Evolutionary conservation across 2,888 invertebrate genomes (phyloP).

Genomic region (Chalcis sispes): DNA sequence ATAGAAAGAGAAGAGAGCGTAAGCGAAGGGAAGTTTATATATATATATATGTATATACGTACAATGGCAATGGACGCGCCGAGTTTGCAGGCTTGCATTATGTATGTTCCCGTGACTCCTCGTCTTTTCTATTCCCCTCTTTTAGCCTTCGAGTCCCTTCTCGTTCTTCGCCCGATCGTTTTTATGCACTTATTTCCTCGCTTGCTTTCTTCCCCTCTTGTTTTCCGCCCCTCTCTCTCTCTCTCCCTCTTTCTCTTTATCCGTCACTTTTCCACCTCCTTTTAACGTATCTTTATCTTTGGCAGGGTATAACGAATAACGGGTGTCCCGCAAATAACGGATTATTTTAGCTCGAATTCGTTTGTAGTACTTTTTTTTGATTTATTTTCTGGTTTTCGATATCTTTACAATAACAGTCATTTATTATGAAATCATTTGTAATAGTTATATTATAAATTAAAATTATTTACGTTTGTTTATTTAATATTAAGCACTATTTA

Average conservation of each 20-base stretch:
- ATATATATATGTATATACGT: neutral
- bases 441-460: too few species aligned
- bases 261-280: slow-evolving; percentile 3
- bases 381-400: too few species aligned
- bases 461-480: too few species aligned
- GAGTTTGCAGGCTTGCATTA: slow-evolving; percentile 52
- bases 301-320: slow-evolving; percentile 8
- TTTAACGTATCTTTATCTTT: neutral
- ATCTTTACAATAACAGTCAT: too few species aligned
- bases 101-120: slow-evolving; percentile 55
- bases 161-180: slow-evolving; percentile 20
- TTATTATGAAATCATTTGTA: too few species aligned
- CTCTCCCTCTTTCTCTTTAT: neutral
- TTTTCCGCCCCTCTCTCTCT: neutral
- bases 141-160: slow-evolving; percentile 12
- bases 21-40: neutral
- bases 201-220: neutral
- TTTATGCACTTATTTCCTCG: slow-evolving; percentile 27
- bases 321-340: slow-evolving; percentile 32
- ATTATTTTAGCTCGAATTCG: slow-evolving; percentile 2
- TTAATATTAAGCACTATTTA: too few species aligned
- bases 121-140: slow-evolving; percentile 38
- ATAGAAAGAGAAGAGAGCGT: neutral
- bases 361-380: neutral
- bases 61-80: slow-evolving; percentile 42